phyloP scores from a whole-genome alignment of 2,797 vertebrate genomes.

The Malurus leucopterus region DNA sequence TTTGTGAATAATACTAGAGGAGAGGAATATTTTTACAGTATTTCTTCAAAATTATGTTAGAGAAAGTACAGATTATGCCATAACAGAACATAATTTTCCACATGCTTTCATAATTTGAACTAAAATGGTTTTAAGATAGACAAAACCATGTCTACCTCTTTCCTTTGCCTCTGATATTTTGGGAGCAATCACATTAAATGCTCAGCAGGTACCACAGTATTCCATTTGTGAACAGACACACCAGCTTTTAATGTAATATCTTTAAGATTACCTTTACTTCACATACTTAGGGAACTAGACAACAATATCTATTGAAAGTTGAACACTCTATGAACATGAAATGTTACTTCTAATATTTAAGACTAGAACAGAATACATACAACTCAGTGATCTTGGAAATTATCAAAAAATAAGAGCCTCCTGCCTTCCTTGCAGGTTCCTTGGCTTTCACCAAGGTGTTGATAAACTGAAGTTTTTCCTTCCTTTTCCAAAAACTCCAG shows the following conservation, averaged over 20 bases:
- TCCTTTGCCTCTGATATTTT: background rate
- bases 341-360: background rate
- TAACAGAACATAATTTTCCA: background rate
- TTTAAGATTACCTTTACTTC: background rate
- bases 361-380: background rate
- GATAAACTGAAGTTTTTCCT: background rate
- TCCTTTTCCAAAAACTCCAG: background rate
- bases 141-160: background rate
- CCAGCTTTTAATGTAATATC: background rate
- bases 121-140: background rate
- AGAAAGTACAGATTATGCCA: background rate
- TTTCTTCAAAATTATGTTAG: background rate
- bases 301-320: background rate
- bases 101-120: background rate
- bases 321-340: background rate
- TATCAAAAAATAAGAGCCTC: background rate
- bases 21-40: background rate
- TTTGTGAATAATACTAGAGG: background rate
- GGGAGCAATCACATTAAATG: background rate
- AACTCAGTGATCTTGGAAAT: background rate
- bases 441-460: background rate
- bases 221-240: background rate
- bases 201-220: background rate
- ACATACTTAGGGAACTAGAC: background rate
- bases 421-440: background rate